A percentile compares a stretch with the other conserved stretches of the same genome.
Evolutionary conservation across 1,140 invertebrate genomes (phyloP).

Genomic region (Argopecten irradians): DNA sequence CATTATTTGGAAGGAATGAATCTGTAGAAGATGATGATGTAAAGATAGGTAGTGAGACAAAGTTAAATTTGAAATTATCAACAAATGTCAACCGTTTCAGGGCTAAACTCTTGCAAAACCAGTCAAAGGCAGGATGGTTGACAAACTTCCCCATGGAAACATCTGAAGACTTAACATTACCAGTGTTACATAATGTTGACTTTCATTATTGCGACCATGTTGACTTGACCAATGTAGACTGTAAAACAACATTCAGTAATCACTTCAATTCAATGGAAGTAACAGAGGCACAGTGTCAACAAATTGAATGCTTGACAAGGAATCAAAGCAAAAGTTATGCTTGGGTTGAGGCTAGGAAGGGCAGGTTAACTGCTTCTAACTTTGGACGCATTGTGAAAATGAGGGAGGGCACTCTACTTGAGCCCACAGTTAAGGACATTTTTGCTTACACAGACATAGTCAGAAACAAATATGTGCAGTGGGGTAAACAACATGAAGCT

Average conservation of each 20-base stretch:
- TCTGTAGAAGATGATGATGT: not conserved
- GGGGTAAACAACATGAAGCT: slow-evolving; percentile 37
- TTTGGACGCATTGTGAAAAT: slow-evolving; percentile 31
- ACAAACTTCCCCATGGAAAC: not conserved
- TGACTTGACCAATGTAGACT: not conserved
- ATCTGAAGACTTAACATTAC: not conserved
- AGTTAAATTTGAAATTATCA: not conserved
- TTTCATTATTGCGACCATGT: not conserved
- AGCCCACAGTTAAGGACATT: not conserved
- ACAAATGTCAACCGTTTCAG: not conserved
- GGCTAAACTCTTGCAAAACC: not conserved
- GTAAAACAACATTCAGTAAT: not conserved
- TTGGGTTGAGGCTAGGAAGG: slow-evolving; percentile 12
- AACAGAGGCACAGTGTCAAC: not conserved
- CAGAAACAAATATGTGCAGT: slow-evolving; percentile 19
- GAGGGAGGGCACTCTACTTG: not conserved
- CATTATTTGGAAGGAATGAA: not conserved
- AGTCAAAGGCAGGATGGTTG: not conserved
- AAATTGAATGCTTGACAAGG: slow-evolving; percentile 36
- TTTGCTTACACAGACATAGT: not conserved
- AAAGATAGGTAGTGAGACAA: not conserved
- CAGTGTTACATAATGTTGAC: not conserved
- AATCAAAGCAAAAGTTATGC: slow-evolving; percentile 28
- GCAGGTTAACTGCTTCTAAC: slow-evolving; percentile 34
- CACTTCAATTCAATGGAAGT: not conserved